Evolutionary conservation across 2,797 vertebrate species (phyloP), one percentile per base, ranked within the genome.

Genomic region (Acipenser ruthenus): DNA sequence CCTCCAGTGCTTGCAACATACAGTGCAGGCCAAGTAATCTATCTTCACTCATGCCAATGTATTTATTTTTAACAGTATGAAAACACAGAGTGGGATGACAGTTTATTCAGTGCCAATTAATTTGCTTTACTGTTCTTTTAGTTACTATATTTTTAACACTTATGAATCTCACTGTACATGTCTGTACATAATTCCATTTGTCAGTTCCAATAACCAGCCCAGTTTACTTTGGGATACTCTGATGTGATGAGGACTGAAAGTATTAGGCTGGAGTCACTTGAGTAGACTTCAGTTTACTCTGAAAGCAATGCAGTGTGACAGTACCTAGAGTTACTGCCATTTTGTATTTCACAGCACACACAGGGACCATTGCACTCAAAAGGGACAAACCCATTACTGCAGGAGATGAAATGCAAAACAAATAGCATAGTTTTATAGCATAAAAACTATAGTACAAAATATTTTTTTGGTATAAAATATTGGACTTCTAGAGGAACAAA

Each of bases 291-390:
- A 69, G 13, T 62, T 18, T 8, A 18, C 10, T 12, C 9, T 59
- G 48, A 23, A 12, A 10, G 64, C 74, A 77, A 80, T 73, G 51
- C 49, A 71, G 18, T 68, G n/a, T 75, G 77, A 73, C 73, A 79
- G 70, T 65, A 73, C 74, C 73, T 66, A 65, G 73, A 68, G 67
- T 68, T 68, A 71, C 65, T 75, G 79, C 62, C 75, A 72, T 72
- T 67, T 73, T 66, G 63, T 62, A 74, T 80, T 71, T 71, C 66
- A 71, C 69, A 64, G 71, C 67, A 70, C 65, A 50, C 53, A 70
- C 69, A 70, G 52, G 64, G 56, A 67, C 65, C 65, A 63, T 52
- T 52, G 60, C 63, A 4, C 23, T 37, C 4, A 50, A 58, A 58
- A 52, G 60, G 15, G 18, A 50, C 37, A 47, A 10, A 58, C 13